phyloP scores from a whole-genome alignment of 2,888 invertebrate species.

The Scaptomyza cyrtandrae region DNA sequence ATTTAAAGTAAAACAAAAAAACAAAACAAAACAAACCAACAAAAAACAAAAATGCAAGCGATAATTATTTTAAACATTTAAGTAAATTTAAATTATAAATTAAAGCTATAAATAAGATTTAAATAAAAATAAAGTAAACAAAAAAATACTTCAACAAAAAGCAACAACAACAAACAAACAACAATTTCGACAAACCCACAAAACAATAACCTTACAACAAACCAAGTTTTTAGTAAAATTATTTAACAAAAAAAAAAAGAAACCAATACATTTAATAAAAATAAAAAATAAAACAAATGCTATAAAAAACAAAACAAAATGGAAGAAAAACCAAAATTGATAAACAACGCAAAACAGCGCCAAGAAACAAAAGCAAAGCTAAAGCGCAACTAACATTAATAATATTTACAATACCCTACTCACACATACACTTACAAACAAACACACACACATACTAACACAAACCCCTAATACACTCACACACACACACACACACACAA shows the following conservation, averaged over 20 bases:
- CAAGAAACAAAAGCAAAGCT: slow-evolving; percentile 62
- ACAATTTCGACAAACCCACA: slow-evolving; percentile 45
- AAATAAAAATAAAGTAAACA: slow-evolving; percentile 81
- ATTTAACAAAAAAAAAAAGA: slow-evolving; percentile 40
- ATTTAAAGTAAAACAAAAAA: slow-evolving; percentile 79
- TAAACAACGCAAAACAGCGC: slow-evolving; percentile 57
- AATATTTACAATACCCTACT: slow-evolving; percentile 41
- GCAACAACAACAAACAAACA: slow-evolving; percentile 45
- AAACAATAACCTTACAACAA: slow-evolving; percentile 55
- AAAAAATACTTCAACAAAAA: slow-evolving; percentile 65
- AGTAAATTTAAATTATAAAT: slow-evolving; percentile 84
- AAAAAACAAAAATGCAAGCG: slow-evolving; percentile 73
- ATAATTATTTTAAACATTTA: slow-evolving; percentile 85
- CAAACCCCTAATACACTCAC: slow-evolving; percentile 20
- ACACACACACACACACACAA: slow-evolving; percentile 47
- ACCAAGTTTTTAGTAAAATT: slow-evolving; percentile 46
- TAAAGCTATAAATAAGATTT: slow-evolving; percentile 82
- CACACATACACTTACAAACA: slow-evolving; percentile 25
- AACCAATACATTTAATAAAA: slow-evolving; percentile 46
- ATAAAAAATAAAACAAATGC: slow-evolving; percentile 39
- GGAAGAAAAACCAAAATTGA: slow-evolving; percentile 29
- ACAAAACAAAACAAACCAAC: slow-evolving; percentile 48
- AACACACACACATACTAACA: slow-evolving; percentile 44
- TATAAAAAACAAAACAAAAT: slow-evolving; percentile 30
- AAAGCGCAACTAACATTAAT: slow-evolving; percentile 62